Evolutionary conservation across 1,140 invertebrate species (phyloP), one percentile per base, ranked within the genome.

Genomic region (Aphelinus atriplicis): DNA sequence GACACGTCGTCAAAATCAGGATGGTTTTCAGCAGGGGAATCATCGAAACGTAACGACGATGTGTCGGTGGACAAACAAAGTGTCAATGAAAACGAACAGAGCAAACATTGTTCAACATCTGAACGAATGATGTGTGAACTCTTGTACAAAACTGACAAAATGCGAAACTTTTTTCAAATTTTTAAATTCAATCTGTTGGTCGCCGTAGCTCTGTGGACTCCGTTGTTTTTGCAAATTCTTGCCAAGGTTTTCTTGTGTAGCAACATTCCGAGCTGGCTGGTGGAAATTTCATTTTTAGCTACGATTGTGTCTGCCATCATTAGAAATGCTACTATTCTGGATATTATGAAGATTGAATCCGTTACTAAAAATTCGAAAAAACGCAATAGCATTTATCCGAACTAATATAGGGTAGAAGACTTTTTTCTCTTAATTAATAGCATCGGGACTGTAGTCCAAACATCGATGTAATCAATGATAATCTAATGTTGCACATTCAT

Each of bases 321-420:
- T 45, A 66, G 56, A 53, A 73, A 73, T 66, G 56, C 56, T n/a
- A 9, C 61, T 46, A 65, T 53, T 47, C 7, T 73, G 1, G 50
- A 42, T 57, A 6, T 65, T n/a, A n/a, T 62, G 1, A 55, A 55
- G 10, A n/a, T 58, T 7, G 5, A 72, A 42, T 45, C 61, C 2
- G 26, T 63, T 7, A 10, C 43, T 5, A 7, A 64, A 50, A 7
- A 53, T 1, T 55, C 7, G 1, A 51, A 62, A 3, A 63, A 57
- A 10, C 63, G 1, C 3, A 65, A 71, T 48, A 57, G 10, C 2
- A 47, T 65, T 9, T n/a, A 55, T 48, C 58, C 60, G 9, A 70
- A 69, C 48, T 46, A n/a, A 57, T 2, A 55, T 26, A 26, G 26
- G 26, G 26, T 26, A 26, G 26, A 26, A 26, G 26, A 26, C 26